A percentile compares a stretch with the other conserved stretches of the same genome.
Conservation (phyloP, 2,888 invertebrate species). For the Hipparchia sbordonii region DNA sequence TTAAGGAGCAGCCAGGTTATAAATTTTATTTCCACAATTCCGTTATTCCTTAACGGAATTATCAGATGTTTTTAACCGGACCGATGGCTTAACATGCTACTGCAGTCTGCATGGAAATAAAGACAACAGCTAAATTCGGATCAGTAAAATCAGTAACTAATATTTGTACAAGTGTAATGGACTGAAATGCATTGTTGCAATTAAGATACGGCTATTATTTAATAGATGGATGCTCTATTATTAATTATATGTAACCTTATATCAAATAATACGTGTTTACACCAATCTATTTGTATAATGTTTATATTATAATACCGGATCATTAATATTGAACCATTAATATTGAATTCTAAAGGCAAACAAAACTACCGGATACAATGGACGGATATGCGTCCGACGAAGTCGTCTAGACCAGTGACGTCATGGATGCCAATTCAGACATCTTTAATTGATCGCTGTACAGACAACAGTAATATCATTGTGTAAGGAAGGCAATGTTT, state of each 20-base stretch:
- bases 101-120: too few species aligned
- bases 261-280: background rate
- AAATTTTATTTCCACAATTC: background rate
- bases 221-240: too few species aligned
- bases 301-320: background rate
- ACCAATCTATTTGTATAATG: background rate
- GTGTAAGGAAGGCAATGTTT: constrained; percentile 1
- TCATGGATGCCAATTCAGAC: constrained; percentile 59
- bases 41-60: too few species aligned
- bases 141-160: too few species aligned
- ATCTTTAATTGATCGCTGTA: constrained; percentile 41
- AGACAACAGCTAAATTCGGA: too few species aligned
- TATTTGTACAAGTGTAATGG: too few species aligned
- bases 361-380: constrained; percentile 67
- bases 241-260: background rate
- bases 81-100: too few species aligned
- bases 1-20: background rate
- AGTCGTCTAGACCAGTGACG: constrained; percentile 62
- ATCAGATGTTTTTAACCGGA: too few species aligned
- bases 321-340: constrained; percentile 47
- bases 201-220: too few species aligned
- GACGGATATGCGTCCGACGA: constrained; percentile 65
- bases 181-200: too few species aligned
- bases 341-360: constrained; percentile 54
- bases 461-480: constrained; percentile 24